A percentile compares a stretch with the other conserved stretches of the same genome.
Conservation (phyloP, 1,140 invertebrate genomes). For the Cataglyphis hispanica region DNA sequence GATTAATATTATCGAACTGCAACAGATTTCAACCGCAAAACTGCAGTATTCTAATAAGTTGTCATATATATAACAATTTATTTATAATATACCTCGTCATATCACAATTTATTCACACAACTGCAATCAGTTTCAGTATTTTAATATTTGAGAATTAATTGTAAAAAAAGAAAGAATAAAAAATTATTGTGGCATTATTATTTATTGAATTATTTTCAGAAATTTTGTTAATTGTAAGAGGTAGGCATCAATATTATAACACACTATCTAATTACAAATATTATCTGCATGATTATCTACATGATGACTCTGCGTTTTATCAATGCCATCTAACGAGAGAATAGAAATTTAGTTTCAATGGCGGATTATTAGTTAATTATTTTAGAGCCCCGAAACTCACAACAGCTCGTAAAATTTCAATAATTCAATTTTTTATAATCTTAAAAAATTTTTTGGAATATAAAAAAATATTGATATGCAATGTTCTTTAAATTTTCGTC, state of each 20-base stretch:
- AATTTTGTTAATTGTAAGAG: neutral
- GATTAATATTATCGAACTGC: neutral
- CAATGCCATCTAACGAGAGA: neutral
- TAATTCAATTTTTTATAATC: neutral
- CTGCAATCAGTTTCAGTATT: neutral
- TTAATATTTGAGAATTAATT: slow-evolving; percentile 13
- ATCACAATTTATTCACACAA: neutral
- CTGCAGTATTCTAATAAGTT: neutral
- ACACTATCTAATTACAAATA: neutral
- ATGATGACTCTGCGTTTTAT: too few species aligned
- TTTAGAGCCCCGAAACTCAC: neutral
- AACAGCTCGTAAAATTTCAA: neutral
- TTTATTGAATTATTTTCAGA: neutral
- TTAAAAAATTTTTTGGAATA: neutral
- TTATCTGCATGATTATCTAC: neutral
- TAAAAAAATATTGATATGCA: neutral
- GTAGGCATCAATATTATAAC: neutral
- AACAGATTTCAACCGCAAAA: neutral
- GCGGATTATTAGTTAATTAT: neutral
- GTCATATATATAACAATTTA: slow-evolving; percentile 18
- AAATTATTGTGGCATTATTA: neutral
- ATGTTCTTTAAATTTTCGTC: neutral
- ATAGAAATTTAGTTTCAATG: neutral
- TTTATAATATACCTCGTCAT: neutral
- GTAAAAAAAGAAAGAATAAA: slow-evolving; percentile 28